Percentiles rank a stretch among this genome's conserved stretches.
These are phyloP conservation scores for Anguilla megastoma DNA, from an alignment of 2,797 vertebrate genomes.

Conservation along the genomic window DNA sequence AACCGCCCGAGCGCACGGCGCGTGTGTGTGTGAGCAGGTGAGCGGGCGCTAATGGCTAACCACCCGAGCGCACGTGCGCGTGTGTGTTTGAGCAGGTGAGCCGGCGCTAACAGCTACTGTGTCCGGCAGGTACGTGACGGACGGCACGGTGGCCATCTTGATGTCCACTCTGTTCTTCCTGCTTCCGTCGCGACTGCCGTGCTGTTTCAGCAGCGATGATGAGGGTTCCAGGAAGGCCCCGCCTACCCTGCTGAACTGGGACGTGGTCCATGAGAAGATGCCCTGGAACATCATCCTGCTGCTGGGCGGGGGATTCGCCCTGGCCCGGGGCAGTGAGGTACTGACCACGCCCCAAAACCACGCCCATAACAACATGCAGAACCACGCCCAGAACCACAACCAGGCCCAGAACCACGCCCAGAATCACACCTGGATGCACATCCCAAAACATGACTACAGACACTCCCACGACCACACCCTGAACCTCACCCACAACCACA, in stretches of 20 bases:
- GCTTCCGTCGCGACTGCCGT: constrained; percentile 54
- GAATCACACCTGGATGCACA: neutral
- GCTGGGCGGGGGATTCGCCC: constrained; percentile 90
- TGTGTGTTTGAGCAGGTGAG: too few species aligned
- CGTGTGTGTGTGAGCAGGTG: neutral
- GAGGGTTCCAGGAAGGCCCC: neutral
- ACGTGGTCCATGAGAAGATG: constrained; percentile 81
- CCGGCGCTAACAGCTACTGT: neutral
- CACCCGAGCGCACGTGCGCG: too few species aligned
- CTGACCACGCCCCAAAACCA: neutral
- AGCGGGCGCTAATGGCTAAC: neutral
- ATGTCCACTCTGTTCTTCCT: constrained; percentile 65
- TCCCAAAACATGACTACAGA: too few species aligned
- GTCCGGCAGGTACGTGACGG: constrained; percentile 68
- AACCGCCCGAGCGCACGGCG: too few species aligned
- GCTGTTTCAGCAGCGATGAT: neutral
- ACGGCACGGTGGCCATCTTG: constrained; percentile 78
- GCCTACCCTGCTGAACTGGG: constrained; percentile 65
- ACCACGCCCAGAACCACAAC: neutral
- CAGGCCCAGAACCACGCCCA: neutral
- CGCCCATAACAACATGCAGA: neutral
- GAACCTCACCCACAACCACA: too few species aligned
- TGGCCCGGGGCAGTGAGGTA: constrained; percentile 91
- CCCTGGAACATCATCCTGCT: constrained; percentile 90
- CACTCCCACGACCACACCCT: too few species aligned